Base-by-base conservation (phyloP, 2,113 vertebrate genomes). In the Macquaria ambigua region DNA sequence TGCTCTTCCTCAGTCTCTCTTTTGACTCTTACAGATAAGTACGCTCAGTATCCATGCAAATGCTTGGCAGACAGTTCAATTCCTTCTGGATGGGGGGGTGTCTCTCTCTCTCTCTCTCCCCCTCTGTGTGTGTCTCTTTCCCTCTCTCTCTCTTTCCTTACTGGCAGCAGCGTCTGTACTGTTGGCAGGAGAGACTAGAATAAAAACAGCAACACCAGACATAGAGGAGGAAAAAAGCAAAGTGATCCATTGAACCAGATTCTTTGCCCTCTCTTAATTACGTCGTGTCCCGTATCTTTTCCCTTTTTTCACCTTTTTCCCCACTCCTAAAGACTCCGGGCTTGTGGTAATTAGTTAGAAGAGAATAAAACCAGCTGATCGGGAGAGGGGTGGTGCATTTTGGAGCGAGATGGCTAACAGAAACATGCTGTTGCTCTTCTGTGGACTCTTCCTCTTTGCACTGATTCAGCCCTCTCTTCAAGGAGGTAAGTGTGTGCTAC, bases 341-440 rank as follows among this genome's bases (percentile, higher is more conserved):
- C 93, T 96, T 95, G 95, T 95, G 95, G 95, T 97, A 97, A 97
- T 97, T 97, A 95, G 95, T 95, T 95, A 93, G 94, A 89, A 95
- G 95, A 95, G 97, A 97, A 98, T 98, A 98, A 99, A 98, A 98
- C 96, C 96, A 95, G 95, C 96, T 90, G 96, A 94, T 96, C 83
- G 92, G 92, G 93, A 95, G 95, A 95, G 87, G 93, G 93, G 95
- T 91, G 92, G 96, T 96, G 96, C 97, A 98, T 97, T 98, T 95
- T 95, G 96, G 91, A 96, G 95, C 95, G 96, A 97, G 97, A 98
- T 98, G 97, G 97, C 97, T 95, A 93, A 93, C 96, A 96, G 95
- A 96, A 95, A 95, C 94, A 94, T 96, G 89, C 94, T 94, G 90
- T 92, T 93, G 94, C 95, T 96, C 92, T 92, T 97, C 82, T 96